phyloP scores from a whole-genome alignment of 1,140 invertebrate species.

The Drosophila lini region DNA sequence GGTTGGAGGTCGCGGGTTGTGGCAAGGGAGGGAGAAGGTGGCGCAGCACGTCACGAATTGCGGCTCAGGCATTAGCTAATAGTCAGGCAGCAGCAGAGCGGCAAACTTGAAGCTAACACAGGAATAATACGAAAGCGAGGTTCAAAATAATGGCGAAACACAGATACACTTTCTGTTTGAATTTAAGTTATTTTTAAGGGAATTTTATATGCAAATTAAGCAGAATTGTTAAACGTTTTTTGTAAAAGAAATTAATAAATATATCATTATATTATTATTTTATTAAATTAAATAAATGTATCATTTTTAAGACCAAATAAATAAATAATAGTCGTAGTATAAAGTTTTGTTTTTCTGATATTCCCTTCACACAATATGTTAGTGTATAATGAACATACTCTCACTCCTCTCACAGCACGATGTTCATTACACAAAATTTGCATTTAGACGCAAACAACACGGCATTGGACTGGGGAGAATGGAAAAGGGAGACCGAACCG shows the following conservation, averaged over 20 bases:
- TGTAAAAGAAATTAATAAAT: not conserved
- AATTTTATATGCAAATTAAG: not conserved
- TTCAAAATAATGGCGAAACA: not conserved
- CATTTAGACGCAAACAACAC: slow-evolving; percentile 69
- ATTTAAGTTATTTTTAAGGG: no score
- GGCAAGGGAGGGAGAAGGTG: not conserved
- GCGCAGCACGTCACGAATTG: slow-evolving; percentile 43
- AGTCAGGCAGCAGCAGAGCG: slow-evolving; percentile 49
- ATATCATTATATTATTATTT: not conserved
- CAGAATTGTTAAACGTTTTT: not conserved
- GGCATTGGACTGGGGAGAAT: not conserved
- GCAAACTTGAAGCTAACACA: slow-evolving; percentile 43
- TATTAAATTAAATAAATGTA: not conserved
- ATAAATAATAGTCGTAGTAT: not conserved
- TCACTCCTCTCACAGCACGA: slow-evolving; percentile 25
- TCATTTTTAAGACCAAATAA: not conserved
- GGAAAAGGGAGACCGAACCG: not conserved
- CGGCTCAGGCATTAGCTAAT: slow-evolving; percentile 52
- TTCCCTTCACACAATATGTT: not conserved
- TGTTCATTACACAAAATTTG: slow-evolving; percentile 81
- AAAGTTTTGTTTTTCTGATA: not conserved
- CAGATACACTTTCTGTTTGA: not conserved
- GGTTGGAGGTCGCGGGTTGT: slow-evolving; percentile 9
- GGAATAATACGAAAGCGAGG: slow-evolving; percentile 8
- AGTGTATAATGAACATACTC: slow-evolving; percentile 48